Base-by-base conservation (phyloP, 1,140 invertebrate species). In the Heliconius hermathena region DNA sequence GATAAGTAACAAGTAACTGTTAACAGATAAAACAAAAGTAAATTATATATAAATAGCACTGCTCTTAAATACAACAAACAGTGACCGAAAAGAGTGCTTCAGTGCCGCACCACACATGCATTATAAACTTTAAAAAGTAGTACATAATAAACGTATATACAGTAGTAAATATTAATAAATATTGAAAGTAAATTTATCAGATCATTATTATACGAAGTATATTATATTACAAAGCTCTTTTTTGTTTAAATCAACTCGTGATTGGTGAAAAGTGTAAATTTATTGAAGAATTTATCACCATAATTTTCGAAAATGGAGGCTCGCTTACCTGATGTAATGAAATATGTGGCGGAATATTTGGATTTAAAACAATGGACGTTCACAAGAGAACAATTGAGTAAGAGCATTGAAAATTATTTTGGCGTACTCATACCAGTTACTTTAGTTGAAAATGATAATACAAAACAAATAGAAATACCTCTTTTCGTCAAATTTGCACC, bases 401-500 rank as follows among this genome's bases (percentile, higher is more conserved):
- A 71, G n/a, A 49, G 3, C 5, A 29, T 76, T 5, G 66, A 71
- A 76, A 76, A 76, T 72, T 87, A 85, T 76, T 78, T 80, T 70
- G 82, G 83, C 18, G 57, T 80, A 11, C 33, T 87, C 4, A 77
- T 83, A 72, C 76, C 81, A 5, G 13, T 81, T 11, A 83, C 78
- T 11, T 22, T 87, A 22, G 46, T 46, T 52, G 83, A 79, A 49
- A 41, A 29, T 13, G 79, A 18, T 2, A n/a, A 78, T 52, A 79
- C 76, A 5, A 72, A 71, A 18, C 74, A 83, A 72, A 18, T 73
- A 18, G 22, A 26, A 52, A 71, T 70, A 66, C 33, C 83, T 66
- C 8, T 86, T 20, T 72, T 82, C 41, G n/a, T 85, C 6, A 86
- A 86, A 76, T 76, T 85, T 20, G 77, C 79, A 46, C 81, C 74